A percentile compares a stretch with the other conserved stretches of the same genome.
phyloP scores from a whole-genome alignment of 2,888 invertebrate species.

The Xestia sexstrigata region DNA sequence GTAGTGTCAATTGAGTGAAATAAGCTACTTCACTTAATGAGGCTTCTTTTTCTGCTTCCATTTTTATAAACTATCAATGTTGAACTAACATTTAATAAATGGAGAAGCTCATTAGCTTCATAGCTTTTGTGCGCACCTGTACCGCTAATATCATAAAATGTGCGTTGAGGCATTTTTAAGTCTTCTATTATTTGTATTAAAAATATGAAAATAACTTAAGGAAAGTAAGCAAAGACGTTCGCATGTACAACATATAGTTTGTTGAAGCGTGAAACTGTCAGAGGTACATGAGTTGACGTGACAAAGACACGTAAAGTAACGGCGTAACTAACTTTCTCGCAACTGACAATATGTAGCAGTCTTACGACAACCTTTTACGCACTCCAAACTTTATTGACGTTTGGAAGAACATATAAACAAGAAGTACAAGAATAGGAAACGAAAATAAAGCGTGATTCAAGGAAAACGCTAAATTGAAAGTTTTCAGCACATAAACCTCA shows the following conservation, averaged over 20 bases:
- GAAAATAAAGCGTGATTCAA: slow-evolving; percentile 9
- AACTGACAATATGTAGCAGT: slow-evolving; percentile 57
- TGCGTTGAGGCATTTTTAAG: not conserved
- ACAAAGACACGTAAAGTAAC: slow-evolving; percentile 61
- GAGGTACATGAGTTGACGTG: slow-evolving; percentile 54
- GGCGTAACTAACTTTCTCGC: slow-evolving; percentile 63
- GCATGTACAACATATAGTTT: slow-evolving; percentile 46
- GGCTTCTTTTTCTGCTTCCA: not conserved
- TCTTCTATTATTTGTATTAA: not conserved
- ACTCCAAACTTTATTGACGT: slow-evolving; percentile 42
- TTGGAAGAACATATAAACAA: slow-evolving; percentile 22
- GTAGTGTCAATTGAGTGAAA: slow-evolving; percentile 11
- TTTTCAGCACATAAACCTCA: slow-evolving; percentile 1
- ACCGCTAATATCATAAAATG: not conserved
- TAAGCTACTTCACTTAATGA: not conserved
- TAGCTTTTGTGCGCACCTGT: not conserved
- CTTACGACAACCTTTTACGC: slow-evolving; percentile 55
- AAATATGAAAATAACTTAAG: not conserved
- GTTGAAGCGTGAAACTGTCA: slow-evolving; percentile 63
- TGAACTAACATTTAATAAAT: not conserved
- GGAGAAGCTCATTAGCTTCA: too few relatives aligned
- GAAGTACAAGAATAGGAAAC: not conserved
- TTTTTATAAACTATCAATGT: not conserved
- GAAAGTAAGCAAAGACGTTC: slow-evolving; percentile 24
- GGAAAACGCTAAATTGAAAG: not conserved